Percentiles rank a stretch among this genome's conserved stretches.
phyloP scores from a whole-genome alignment of 2,888 invertebrate species.

The Stenodema calcarata region DNA sequence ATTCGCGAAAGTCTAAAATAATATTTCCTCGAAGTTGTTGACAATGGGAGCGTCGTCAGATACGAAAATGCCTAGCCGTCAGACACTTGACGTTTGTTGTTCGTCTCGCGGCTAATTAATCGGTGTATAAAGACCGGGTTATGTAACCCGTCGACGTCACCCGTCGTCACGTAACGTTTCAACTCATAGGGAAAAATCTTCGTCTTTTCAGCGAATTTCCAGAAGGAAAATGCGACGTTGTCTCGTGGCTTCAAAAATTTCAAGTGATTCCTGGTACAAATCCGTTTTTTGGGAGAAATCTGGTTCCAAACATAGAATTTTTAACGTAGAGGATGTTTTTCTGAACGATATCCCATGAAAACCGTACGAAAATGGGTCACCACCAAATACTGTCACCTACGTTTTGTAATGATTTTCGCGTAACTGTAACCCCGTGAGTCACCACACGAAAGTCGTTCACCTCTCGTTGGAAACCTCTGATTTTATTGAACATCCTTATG shows the following conservation, averaged over 20 bases:
- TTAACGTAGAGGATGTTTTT: no score
- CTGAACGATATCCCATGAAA: no score
- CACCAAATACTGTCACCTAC: no score
- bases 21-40: neutral
- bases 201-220: neutral
- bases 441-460: no score
- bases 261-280: neutral
- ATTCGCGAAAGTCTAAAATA: no score
- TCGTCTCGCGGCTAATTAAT: neutral
- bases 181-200: neutral
- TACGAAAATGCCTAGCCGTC: neutral
- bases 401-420: no score
- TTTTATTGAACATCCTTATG: no score
- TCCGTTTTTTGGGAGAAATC: no score
- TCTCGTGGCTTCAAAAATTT: neutral
- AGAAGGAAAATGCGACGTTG: neutral
- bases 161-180: neutral
- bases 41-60: neutral
- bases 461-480: no score
- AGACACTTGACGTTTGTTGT: neutral
- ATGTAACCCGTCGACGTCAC: neutral
- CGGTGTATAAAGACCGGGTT: constrained; percentile 2
- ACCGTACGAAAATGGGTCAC: no score
- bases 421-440: no score
- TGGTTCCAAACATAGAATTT: no score